Evolutionary conservation across 2,113 vertebrate genomes (phyloP).

Genomic region (Chitala chitala): DNA sequence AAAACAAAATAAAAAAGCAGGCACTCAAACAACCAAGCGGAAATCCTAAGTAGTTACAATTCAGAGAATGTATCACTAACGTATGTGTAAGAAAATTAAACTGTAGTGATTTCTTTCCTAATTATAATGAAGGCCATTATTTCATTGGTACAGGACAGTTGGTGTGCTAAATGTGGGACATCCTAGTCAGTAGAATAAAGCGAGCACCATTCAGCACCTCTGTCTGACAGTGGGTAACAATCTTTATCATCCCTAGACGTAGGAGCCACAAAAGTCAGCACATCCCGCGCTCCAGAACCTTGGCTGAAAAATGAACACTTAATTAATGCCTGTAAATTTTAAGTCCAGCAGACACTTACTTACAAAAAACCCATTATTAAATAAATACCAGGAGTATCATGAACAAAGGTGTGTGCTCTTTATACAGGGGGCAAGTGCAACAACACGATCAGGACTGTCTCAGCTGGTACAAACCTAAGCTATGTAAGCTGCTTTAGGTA

Average conservation of each 20-base stretch:
- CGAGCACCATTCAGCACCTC: too few species aligned
- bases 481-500: conserved; percentile 1
- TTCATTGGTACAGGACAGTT: neutral
- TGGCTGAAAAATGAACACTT: neutral
- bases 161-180: too few species aligned
- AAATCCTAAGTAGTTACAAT: too few species aligned
- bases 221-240: neutral
- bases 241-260: neutral
- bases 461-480: conserved; percentile 3
- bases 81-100: too few species aligned
- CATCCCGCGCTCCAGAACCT: neutral
- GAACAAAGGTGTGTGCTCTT: neutral
- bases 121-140: too few species aligned
- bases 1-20: too few species aligned
- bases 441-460: neutral
- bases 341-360: neutral
- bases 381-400: neutral
- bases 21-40: too few species aligned
- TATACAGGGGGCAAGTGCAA: neutral
- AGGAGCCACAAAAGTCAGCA: neutral
- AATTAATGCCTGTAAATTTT: conserved; percentile 4
- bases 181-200: neutral
- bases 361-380: neutral
- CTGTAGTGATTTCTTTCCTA: too few species aligned
- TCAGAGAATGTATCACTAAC: too few species aligned